phyloP scores from a whole-genome alignment of 2,113 vertebrate species.

The Psettodes erumei region DNA sequence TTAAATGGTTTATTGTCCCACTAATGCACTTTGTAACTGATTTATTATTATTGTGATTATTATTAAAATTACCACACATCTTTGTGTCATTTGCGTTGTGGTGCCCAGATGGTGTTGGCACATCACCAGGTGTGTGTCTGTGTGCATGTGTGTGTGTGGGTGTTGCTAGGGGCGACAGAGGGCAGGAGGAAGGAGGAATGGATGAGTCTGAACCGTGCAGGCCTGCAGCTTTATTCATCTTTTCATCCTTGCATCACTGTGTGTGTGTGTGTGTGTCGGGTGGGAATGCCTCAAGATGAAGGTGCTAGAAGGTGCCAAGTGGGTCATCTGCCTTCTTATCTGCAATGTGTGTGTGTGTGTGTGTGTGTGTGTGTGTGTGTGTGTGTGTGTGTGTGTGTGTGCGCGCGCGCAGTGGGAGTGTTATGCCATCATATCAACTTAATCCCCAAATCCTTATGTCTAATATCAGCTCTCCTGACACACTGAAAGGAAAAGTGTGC shows the following conservation, averaged over 20 bases:
- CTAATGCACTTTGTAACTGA: background rate
- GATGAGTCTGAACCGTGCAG: conserved; percentile 42
- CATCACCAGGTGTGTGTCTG: conserved; percentile 54
- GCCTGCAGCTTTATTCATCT: conserved; percentile 59
- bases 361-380: conserved; percentile 9
- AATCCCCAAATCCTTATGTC: conserved; percentile 45
- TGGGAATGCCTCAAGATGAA: conserved; percentile 55
- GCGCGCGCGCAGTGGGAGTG: conserved; percentile 8
- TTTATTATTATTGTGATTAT: conserved; percentile 42
- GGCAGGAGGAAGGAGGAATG: conserved; percentile 56
- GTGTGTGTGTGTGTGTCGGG: conserved; percentile 23
- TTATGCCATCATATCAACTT: conserved; percentile 50
- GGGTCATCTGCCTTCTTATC: conserved; percentile 64
- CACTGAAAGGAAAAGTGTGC: background rate
- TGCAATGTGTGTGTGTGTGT: conserved; percentile 24
- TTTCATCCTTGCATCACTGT: conserved; percentile 37
- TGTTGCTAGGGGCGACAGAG: conserved; percentile 50
- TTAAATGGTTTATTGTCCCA: background rate
- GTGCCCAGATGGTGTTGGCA: conserved; percentile 69
- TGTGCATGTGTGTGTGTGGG: conserved; percentile 52
- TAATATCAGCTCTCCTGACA: conserved; percentile 46
- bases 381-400: conserved; percentile 22
- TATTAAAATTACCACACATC: conserved; percentile 49
- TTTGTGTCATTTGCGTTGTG: conserved; percentile 34
- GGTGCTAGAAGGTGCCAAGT: conserved; percentile 60